Evolutionary conservation across 1,140 invertebrate species (phyloP), one percentile per base, ranked within the genome.

Genomic region (Pogonomyrmex californicus): DNA sequence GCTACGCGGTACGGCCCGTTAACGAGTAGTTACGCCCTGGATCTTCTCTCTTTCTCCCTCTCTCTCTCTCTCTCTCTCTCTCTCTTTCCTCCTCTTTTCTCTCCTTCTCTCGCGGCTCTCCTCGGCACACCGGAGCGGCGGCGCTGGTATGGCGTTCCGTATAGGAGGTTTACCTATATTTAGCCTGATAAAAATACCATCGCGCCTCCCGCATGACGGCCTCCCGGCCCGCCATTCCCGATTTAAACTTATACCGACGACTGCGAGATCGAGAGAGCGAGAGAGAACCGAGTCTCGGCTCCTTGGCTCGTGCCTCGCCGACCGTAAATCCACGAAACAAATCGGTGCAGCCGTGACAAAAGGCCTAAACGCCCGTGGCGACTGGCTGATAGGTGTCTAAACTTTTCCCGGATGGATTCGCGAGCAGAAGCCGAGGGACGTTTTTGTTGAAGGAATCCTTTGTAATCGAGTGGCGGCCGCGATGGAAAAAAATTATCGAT

Each of bases 171-270:
- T 92, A 88, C 87, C 91, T 95, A 95, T 94, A 94, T 95, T 95
- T 95, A 95, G 92, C 90, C 75, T 91, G 94, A 95, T 95, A 95
- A 95, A 95, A 95, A 95, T 95, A 95, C 88, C 92, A 92, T 94
- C 92, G 91, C 86, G 93, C 93, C 94, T 95, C 94, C 94, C 94
- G 94, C 94, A 93, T 93, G 90, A 91, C 94, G 93, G 92, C 91
- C 94, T 94, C 94, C 94, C 91, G 92, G 93, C 87, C 93, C 93
- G 92, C 90, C 91, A 93, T 88, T 94, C 94, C 94, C 92, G 90
- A 94, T 94, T 94, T 95, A 95, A 95, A 94, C 93, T 86, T 87
- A 73, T 83, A 88, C 90, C 86, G 75, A 70, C 68, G 79, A 91
- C 75, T 82, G 71, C 77, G 81, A 60, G 68, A 62, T 30, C 86